Base-by-base conservation (phyloP, 2,888 invertebrate species). In the Zhengitettix transpicula region DNA sequence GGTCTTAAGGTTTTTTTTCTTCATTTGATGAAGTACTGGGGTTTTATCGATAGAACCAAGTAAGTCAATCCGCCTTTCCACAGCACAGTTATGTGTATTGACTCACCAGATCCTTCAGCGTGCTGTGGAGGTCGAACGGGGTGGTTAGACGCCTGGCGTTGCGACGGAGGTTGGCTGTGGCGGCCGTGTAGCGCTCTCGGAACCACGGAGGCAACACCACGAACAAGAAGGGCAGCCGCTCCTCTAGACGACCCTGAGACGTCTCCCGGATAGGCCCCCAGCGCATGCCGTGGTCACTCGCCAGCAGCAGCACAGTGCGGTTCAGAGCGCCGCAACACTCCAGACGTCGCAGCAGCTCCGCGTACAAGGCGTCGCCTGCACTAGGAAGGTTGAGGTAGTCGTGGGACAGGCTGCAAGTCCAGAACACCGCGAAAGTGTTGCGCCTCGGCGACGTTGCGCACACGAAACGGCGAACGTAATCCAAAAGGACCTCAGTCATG, bases 221-320 rank as follows among this genome's bases (percentile, higher is more conserved):
- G 66, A 85, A 84, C 42, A 91, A 76, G 64, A 92, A 83, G 0
- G 96, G 95, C 60, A 93, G 77, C 55, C 93, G 81, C 70, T 92
- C 94, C 72, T 96, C 95, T 69, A 94, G 77, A 69, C 84, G 78
- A 1, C 90, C 90, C 73, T 93, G 89, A 71, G 87, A 89, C 0
- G 93, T 93, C 65, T 79, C 77, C 11, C 92, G 78, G 66, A 92
- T 90, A 10, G 78, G 78, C 2, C 93, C 94, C 84, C 88, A 93
- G 62, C 94, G 76, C 61, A 92, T 83, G 0, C 95, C 95, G 69
- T 95, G 95, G 70, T 95, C 95, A 71, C 93, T 93, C 76, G 93
- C 77, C 53, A 79, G 69, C 11, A 90, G 71, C 58, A 92, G 58
- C 67, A 53, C 77, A 0, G 89, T 89, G 40, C 81, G 77, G 58